These are phyloP conservation scores for Nyctibius bracteatus DNA, from an alignment of 2,113 vertebrate genomes.

Conservation along the genomic window DNA sequence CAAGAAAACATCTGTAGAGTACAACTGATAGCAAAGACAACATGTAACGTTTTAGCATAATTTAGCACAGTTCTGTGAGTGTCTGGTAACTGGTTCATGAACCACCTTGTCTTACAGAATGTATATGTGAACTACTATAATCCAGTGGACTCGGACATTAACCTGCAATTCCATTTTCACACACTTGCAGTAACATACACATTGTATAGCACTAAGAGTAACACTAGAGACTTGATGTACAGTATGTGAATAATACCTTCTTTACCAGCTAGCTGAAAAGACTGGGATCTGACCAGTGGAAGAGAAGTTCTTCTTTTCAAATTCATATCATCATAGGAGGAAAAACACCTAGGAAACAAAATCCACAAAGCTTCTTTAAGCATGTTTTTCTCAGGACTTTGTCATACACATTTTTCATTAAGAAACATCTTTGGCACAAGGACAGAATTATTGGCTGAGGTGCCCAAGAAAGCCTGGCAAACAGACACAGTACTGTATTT, in stretches of 20 bases:
- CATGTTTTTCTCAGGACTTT: not conserved
- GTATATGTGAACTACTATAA: not conserved
- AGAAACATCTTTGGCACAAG: not conserved
- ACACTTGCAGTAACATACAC: not conserved
- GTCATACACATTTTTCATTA: not conserved
- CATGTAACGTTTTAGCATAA: not conserved
- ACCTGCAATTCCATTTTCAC: not conserved
- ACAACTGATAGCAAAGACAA: not conserved
- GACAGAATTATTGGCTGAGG: not conserved
- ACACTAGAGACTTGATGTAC: not conserved
- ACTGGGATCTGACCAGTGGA: slow-evolving; percentile 93
- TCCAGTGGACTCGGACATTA: not conserved
- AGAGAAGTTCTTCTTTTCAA: slow-evolving; percentile 91
- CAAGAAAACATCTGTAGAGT: not conserved
- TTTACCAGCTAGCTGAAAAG: slow-evolving; percentile 88
- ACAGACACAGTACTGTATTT: not conserved
- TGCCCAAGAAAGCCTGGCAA: not conserved
- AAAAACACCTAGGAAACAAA: slow-evolving; percentile 84
- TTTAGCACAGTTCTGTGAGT: not conserved
- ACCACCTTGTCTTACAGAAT: not conserved
- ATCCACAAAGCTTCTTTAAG: not conserved
- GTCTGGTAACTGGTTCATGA: not conserved
- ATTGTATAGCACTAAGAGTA: not conserved
- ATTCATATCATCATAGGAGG: slow-evolving; percentile 97
- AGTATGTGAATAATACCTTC: slow-evolving; percentile 78